Evolutionary conservation across 2,113 vertebrate species (phyloP).

Genomic region (Rhynchopsitta pachyrhyncha): DNA sequence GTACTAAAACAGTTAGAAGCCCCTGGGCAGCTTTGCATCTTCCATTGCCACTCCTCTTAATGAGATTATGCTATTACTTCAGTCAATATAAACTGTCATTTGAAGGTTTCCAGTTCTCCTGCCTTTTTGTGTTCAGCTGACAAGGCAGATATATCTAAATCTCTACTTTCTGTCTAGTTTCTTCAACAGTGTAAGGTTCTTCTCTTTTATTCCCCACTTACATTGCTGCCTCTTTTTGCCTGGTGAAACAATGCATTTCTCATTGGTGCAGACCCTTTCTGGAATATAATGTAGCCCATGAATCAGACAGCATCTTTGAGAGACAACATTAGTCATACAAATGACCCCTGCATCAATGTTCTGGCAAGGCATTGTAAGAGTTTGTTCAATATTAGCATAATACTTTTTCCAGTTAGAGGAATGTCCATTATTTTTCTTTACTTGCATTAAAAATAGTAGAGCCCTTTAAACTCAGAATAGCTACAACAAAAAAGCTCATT

Average conservation of each 20-base stretch:
- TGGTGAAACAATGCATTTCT: background rate
- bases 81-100: background rate
- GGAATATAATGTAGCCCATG: background rate
- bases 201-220: background rate
- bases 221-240: background rate
- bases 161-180: background rate
- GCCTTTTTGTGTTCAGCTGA: background rate
- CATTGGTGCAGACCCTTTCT: background rate
- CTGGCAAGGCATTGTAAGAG: background rate
- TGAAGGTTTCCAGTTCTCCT: slow-evolving; percentile 3
- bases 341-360: background rate
- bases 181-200: background rate
- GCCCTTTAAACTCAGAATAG: background rate
- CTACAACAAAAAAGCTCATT: background rate
- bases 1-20: background rate
- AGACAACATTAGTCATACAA: background rate
- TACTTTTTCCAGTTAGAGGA: background rate
- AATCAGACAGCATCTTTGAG: background rate
- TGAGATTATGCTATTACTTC: slow-evolving; percentile 3
- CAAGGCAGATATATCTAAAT: background rate
- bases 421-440: background rate
- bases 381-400: background rate
- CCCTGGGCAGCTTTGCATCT: slow-evolving; percentile 36
- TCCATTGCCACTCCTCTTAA: background rate
- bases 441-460: background rate